These are phyloP conservation scores for Eucera pruinosa DNA, from an alignment of 2,888 invertebrate species.

Conservation along the genomic window DNA sequence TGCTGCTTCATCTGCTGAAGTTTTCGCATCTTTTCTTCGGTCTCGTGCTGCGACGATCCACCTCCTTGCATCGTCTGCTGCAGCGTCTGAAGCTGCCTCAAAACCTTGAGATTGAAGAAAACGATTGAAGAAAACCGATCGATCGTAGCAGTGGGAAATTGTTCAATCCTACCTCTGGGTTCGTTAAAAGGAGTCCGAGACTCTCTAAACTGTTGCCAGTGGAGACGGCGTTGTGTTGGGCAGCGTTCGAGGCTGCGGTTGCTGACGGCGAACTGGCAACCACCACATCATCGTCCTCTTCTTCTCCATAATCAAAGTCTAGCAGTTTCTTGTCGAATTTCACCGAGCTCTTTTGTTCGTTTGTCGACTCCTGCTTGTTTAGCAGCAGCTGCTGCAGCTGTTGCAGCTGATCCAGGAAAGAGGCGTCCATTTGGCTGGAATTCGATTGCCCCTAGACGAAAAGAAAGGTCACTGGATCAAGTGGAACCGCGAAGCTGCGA, in stretches of 20 bases:
- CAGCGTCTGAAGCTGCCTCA: slow-evolving; percentile 94
- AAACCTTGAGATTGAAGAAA: no score
- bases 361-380: slow-evolving; percentile 83
- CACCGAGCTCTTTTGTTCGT: slow-evolving; percentile 85
- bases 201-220: slow-evolving; percentile 80
- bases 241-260: slow-evolving; percentile 74
- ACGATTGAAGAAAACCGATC: slow-evolving; percentile 29
- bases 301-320: slow-evolving; percentile 96
- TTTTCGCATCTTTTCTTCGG: slow-evolving; percentile 89
- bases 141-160: no score
- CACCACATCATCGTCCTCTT: slow-evolving; percentile 90
- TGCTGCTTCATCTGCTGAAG: slow-evolving; percentile 90
- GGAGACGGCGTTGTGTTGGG: slow-evolving; percentile 74
- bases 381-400: slow-evolving; percentile 87
- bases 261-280: slow-evolving; percentile 83
- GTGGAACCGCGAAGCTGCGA: no score
- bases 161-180: slow-evolving; percentile 80
- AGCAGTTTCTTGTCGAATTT: slow-evolving; percentile 94
- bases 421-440: slow-evolving; percentile 79
- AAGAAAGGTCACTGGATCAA: no score
- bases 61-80: slow-evolving; percentile 85
- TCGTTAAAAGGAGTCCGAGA: slow-evolving; percentile 80
- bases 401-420: slow-evolving; percentile 86
- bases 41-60: slow-evolving; percentile 86
- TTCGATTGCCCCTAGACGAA: slow-evolving; percentile 77